Base-by-base conservation (phyloP, 2,888 invertebrate species). In the Pedicia rivosa region DNA sequence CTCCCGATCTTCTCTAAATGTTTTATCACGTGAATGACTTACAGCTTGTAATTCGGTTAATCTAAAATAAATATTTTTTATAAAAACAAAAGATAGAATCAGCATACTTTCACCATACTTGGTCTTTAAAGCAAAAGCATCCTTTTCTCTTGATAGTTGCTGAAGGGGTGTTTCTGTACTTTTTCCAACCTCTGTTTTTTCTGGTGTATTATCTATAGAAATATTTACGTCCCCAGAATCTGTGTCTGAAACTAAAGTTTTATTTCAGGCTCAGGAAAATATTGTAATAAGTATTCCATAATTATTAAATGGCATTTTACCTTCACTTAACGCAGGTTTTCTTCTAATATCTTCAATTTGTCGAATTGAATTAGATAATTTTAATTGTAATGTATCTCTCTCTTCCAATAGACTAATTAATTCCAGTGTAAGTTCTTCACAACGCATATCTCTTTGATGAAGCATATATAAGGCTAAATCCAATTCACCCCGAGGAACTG, bases 401-500 rank as follows among this genome's bases (percentile, higher is more conserved):
- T 88, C 88, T 55, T 87, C 86, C 32, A 88, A 58, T 31, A 90
- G 60, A 55, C 77, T 78, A 44, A 81, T 81, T 36, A 90, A 62
- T 54, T 90, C 88, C 49, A 81, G 68, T 1, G 86, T 86, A 40
- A 90, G 65, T 56, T 88, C 87, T 51, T 88, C 87, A 54, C 83
- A 83, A 2, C 83, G 69, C 40, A 87, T 79, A 47, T 88, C 87
- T 44, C 86, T 68, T 51, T 86, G 83, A 55, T 90, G 87, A 36
- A 88, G 62, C 77, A 83, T 81, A 51, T 84, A 84, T 28, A 84
- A 56, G 0, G 86, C 83, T 36, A 83, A 63, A 51, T 87, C 84
- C 36, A 86, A 59, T 55, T 86, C 82, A 1, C 75, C 72, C 50
- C 73, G 63, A 0, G 54, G 50, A 3, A 58, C 51, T 31, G 37